These are phyloP conservation scores for Phortica okadai DNA, from an alignment of 2,888 invertebrate genomes.

Conservation along the genomic window DNA sequence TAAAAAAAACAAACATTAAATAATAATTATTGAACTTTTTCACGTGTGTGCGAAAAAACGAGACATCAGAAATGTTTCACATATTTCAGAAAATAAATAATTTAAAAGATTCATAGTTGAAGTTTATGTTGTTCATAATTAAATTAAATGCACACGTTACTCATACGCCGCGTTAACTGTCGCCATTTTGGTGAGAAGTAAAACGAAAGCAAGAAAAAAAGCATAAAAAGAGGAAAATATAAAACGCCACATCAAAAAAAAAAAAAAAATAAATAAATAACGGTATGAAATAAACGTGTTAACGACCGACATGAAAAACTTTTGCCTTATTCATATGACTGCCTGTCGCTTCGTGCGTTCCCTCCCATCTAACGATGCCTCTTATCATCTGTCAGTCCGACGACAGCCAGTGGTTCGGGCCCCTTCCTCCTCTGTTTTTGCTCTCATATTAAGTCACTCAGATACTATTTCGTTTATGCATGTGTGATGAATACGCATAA, in stretches of 20 bases:
- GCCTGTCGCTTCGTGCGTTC: background rate
- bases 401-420: background rate
- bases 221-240: background rate
- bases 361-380: background rate
- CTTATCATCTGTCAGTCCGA: background rate
- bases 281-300: slow-evolving; percentile 54
- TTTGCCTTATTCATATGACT: slow-evolving; percentile 36
- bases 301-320: slow-evolving; percentile 67
- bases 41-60: background rate
- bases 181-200: slow-evolving; percentile 9
- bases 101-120: slow-evolving; percentile 32
- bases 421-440: background rate
- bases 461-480: slow-evolving; percentile 26
- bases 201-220: background rate
- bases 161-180: slow-evolving; percentile 69
- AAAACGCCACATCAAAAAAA: background rate
- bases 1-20: background rate
- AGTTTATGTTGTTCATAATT: slow-evolving; percentile 48
- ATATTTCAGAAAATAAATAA: slow-evolving; percentile 32
- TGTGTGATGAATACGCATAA: slow-evolving; percentile 29
- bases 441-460: background rate
- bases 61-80: background rate
- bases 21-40: background rate
- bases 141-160: slow-evolving; percentile 72
- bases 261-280: background rate